phyloP scores from a whole-genome alignment of 1,140 invertebrate species.

The Eubasilissa regina region DNA sequence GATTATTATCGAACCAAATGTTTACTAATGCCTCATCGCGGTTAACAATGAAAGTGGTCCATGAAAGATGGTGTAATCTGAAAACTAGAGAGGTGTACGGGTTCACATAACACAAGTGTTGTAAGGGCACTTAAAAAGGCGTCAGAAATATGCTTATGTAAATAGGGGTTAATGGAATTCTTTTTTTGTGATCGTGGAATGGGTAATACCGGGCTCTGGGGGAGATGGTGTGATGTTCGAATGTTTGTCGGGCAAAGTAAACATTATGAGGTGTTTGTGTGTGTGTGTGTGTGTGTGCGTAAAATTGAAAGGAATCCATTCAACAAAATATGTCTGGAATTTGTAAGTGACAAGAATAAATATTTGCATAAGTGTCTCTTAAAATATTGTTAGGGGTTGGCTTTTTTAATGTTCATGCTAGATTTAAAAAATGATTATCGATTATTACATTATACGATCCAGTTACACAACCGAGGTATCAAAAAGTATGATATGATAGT shows the following conservation, averaged over 20 bases:
- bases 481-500: no score
- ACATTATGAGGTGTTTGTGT: constrained; percentile 15
- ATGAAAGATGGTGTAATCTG: constrained; percentile 19
- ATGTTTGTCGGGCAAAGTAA: constrained; percentile 23
- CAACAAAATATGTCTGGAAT: constrained; percentile 18
- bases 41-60: not conserved
- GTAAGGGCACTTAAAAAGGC: constrained; percentile 34
- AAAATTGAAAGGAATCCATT: constrained; percentile 14
- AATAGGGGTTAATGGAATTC: constrained; percentile 48
- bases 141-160: constrained; percentile 37
- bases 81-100: not conserved
- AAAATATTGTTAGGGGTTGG: no score
- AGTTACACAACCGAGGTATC: no score
- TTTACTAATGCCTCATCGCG: constrained; percentile 26
- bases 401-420: no score
- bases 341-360: constrained; percentile 31
- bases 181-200: constrained; percentile 29
- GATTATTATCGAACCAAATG: not conserved
- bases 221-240: constrained; percentile 15
- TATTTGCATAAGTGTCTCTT: constrained; percentile 22
- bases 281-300: constrained; percentile 4
- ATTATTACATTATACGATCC: no score
- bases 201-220: constrained; percentile 12
- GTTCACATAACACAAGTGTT: not conserved
- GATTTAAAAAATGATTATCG: no score